A percentile compares a stretch with the other conserved stretches of the same genome.
Evolutionary conservation across 1,140 invertebrate species (phyloP).

Genomic region (Brachionus plicatilis): DNA sequence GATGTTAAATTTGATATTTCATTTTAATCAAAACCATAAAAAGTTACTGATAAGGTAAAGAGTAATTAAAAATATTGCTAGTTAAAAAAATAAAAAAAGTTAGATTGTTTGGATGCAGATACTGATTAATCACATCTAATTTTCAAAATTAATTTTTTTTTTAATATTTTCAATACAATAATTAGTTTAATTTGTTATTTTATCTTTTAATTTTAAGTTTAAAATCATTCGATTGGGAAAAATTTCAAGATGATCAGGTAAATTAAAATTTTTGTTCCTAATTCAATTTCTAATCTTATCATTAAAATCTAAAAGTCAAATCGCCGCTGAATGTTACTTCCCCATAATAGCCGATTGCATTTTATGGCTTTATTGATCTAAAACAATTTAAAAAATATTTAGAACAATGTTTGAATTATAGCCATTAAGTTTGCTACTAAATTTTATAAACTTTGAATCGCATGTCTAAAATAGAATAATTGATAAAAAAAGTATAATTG

Average conservation of each 20-base stretch:
- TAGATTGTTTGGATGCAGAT: too few relatives aligned
- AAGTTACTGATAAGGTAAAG: too few relatives aligned
- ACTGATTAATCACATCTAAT: too few relatives aligned
- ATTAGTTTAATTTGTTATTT: too few relatives aligned
- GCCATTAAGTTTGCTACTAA: background rate
- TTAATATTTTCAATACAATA: too few relatives aligned
- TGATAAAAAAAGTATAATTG: background rate
- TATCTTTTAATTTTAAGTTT: background rate
- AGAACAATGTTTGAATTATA: background rate
- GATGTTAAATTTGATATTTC: too few relatives aligned
- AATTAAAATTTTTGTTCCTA: background rate
- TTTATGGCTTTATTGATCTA: background rate
- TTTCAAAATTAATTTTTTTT: too few relatives aligned
- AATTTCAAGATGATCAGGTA: background rate
- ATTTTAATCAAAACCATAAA: too few relatives aligned
- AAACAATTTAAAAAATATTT: background rate
- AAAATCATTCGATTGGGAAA: background rate
- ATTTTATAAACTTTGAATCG: constrained; percentile 4
- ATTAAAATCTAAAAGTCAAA: constrained; percentile 2
- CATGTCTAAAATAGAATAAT: background rate
- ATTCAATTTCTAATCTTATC: constrained; percentile 1
- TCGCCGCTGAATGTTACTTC: background rate
- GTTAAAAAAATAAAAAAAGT: too few relatives aligned
- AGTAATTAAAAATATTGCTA: too few relatives aligned
- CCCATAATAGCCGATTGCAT: background rate